A percentile compares a stretch with the other conserved stretches of the same genome.
These are phyloP conservation scores for Sminthurides aquaticus DNA, from an alignment of 2,888 invertebrate species.

Conservation along the genomic window DNA sequence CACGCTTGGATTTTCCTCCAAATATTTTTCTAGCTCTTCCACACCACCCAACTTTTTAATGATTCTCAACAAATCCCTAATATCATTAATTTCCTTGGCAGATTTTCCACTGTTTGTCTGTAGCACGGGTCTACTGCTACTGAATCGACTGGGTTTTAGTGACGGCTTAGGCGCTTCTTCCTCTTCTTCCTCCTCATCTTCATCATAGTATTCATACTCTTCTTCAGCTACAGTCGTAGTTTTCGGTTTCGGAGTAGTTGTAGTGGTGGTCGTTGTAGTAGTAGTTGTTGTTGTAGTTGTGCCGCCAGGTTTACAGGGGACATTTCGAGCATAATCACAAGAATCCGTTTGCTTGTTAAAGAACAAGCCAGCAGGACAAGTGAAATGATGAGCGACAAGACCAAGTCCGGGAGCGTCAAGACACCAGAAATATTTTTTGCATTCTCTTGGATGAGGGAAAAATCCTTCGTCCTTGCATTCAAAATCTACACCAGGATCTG, in stretches of 20 bases:
- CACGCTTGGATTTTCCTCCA: constrained; percentile 42
- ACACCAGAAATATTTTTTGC: constrained; percentile 93
- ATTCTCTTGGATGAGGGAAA: constrained; percentile 82
- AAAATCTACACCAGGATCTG: constrained; percentile 64
- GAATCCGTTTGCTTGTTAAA: constrained; percentile 88
- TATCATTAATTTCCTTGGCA: constrained; percentile 41
- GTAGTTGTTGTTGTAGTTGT: constrained; percentile 41
- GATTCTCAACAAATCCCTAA: constrained; percentile 37
- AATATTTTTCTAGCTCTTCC: constrained; percentile 65
- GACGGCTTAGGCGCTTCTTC: constrained; percentile 22
- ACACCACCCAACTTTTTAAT: constrained; percentile 57
- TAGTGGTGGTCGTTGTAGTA: constrained; percentile 51
- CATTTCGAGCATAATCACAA: constrained; percentile 84
- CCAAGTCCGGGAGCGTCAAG: constrained; percentile 81
- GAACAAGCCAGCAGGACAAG: constrained; percentile 82
- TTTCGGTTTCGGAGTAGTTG: constrained; percentile 45
- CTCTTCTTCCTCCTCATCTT: constrained; percentile 47
- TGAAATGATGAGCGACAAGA: constrained; percentile 84
- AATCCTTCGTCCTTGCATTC: constrained; percentile 89
- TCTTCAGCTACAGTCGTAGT: constrained; percentile 47
- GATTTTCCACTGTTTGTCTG: constrained; percentile 31
- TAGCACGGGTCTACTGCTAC: constrained; percentile 6
- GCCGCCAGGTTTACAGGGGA: constrained; percentile 47
- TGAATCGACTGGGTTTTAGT: constrained; percentile 3
- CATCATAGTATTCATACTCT: constrained; percentile 47